These are phyloP conservation scores for Phymatocera aterrima DNA, from an alignment of 2,888 invertebrate species.

Conservation along the genomic window DNA sequence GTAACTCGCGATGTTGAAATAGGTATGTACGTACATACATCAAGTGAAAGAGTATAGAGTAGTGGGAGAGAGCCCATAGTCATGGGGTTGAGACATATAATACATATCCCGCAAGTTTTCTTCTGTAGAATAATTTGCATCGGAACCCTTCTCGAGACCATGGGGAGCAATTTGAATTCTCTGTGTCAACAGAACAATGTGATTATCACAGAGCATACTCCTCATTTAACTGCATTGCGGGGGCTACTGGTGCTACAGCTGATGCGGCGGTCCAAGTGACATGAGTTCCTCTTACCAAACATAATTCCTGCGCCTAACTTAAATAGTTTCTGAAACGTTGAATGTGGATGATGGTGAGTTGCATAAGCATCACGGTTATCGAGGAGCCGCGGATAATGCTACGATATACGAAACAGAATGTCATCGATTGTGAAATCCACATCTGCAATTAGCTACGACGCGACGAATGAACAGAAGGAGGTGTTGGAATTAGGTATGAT, in stretches of 20 bases:
- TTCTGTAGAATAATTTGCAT: background rate
- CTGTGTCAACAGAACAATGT: slow-evolving; percentile 61
- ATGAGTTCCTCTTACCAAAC: too few relatives aligned
- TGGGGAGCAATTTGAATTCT: slow-evolving; percentile 57
- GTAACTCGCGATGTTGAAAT: slow-evolving; percentile 13
- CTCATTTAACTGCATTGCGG: slow-evolving; percentile 56
- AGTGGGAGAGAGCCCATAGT: background rate
- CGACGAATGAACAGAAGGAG: slow-evolving; percentile 6
- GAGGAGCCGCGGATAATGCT: background rate
- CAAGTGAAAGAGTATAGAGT: background rate
- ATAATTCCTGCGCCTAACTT: too few relatives aligned
- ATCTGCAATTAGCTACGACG: slow-evolving; percentile 16
- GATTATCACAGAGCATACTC: slow-evolving; percentile 59
- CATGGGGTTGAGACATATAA: background rate
- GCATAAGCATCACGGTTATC: background rate
- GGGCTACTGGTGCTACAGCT: slow-evolving; percentile 15
- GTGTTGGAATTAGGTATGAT: background rate
- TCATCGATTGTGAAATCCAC: slow-evolving; percentile 15
- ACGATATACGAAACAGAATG: background rate
- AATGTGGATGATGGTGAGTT: background rate
- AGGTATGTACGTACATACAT: background rate
- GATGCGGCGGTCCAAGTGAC: background rate
- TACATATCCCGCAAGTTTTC: slow-evolving; percentile 4
- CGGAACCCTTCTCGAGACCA: background rate
- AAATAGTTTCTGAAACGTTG: too few relatives aligned